Base-by-base conservation (phyloP, 2,888 invertebrate species). In the Dicycla oo region DNA sequence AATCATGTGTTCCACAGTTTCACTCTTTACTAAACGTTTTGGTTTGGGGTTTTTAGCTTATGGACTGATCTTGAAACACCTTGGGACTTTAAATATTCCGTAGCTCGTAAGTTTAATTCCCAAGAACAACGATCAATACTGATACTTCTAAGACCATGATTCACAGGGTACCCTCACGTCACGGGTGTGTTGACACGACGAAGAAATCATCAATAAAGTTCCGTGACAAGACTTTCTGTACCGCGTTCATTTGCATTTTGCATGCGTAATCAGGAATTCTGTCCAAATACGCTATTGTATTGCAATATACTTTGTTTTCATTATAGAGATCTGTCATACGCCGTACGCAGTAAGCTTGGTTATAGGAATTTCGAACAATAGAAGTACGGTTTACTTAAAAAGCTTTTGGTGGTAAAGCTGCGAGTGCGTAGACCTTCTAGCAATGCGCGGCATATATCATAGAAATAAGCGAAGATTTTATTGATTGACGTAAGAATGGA, bases 251-350 rank as follows among this genome's bases (percentile, higher is more conserved):
- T 82, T 72, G 47, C 83, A 80, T 82, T 82, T 73, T 68, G 82
- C 70, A 82, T 82, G 56, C 57, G 78, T 73, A 74, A 82, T 82
- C 73, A 80, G 72, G 71, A 73, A 77, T 82, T 80, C 68, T 73
- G 68, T 73, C 73, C 69, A 82, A 82, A 82, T 82, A 72, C 65
- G 56, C 83, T 70, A 80, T 82, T 82, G 80, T 82, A 62, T 69
- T 60, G 78, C 66, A 56, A 62, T 79, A 69, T 69, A 81, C 70
- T 81, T 80, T 78, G 78, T 81, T 73, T 74, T 78, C 57, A 62
- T 69, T 81, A 49, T 53, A 73, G 54, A 54, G 62, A 69, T 80
- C 68, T 80, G 69, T 69, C 68, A 66, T 71, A 68, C 64, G 69
- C 62, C 20, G 68, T 75, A 67, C 61, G 63, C 38, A 8, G 65